Evolutionary conservation across 2,113 vertebrate genomes (phyloP).

Genomic region (Esox niger): DNA sequence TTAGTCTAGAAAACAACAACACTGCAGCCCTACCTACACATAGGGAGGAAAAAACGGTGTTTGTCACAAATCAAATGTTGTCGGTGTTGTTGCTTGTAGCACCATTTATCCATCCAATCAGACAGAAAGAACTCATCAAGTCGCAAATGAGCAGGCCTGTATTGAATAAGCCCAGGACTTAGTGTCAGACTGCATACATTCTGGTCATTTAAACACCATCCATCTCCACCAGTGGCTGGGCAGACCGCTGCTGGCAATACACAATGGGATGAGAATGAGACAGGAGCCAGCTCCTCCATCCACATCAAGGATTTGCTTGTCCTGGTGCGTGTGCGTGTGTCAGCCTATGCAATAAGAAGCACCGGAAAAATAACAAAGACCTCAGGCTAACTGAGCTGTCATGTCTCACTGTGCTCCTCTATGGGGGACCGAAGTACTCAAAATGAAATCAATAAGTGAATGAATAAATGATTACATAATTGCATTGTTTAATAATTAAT

Average conservation of each 20-base stretch:
- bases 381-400: conserved; percentile 25
- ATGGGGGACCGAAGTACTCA: no score
- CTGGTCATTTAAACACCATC: conserved; percentile 43
- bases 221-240: conserved; percentile 39
- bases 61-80: conserved; percentile 32
- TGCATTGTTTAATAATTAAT: no score
- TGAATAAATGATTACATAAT: no score
- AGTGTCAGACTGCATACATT: conserved; percentile 33
- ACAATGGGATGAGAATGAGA: conserved; percentile 48
- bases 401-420: background rate
- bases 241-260: conserved; percentile 22
- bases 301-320: no score
- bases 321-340: no score
- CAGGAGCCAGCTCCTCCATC: conserved; percentile 19
- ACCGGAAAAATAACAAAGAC: conserved; percentile 21
- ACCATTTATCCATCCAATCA: conserved; percentile 30
- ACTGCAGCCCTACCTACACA: no score
- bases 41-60: no score
- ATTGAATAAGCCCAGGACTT: conserved; percentile 53
- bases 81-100: conserved; percentile 8
- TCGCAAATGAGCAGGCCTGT: conserved; percentile 43
- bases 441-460: no score
- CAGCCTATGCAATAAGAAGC: conserved; percentile 25
- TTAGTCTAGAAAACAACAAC: no score
- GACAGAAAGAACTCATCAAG: conserved; percentile 31